Percentiles rank a stretch among this genome's conserved stretches.
These are phyloP conservation scores for Dilophus febrilis DNA, from an alignment of 2,888 invertebrate species.

Conservation along the genomic window DNA sequence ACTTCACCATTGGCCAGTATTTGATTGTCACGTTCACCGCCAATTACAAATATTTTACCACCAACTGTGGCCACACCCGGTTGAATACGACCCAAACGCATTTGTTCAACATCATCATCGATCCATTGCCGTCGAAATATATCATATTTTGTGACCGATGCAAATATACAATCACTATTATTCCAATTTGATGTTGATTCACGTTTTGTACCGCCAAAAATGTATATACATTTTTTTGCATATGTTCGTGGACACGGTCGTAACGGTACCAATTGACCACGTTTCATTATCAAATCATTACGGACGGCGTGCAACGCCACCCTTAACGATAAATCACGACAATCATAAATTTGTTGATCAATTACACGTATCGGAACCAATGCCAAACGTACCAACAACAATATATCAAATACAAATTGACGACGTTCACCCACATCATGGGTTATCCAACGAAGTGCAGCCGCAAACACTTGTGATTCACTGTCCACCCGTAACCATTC, in stretches of 20 bases:
- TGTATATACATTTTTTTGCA: constrained; percentile 72
- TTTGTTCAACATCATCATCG: constrained; percentile 56
- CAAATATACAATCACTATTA: constrained; percentile 65
- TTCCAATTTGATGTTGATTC: constrained; percentile 58
- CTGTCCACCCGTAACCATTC: constrained; percentile 77
- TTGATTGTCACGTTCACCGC: constrained; percentile 79
- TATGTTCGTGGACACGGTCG: constrained; percentile 63
- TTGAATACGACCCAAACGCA: constrained; percentile 70
- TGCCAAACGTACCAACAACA: constrained; percentile 65
- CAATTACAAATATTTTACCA: constrained; percentile 77
- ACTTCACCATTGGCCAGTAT: constrained; percentile 78
- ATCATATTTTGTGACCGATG: constrained; percentile 70
- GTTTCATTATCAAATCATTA: constrained; percentile 56
- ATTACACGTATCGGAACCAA: constrained; percentile 64
- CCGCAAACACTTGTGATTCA: constrained; percentile 76
- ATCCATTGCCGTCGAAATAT: constrained; percentile 48
- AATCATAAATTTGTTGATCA: constrained; percentile 58
- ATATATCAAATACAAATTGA: constrained; percentile 70
- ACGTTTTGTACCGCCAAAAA: constrained; percentile 77
- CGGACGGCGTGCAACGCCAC: constrained; percentile 64
- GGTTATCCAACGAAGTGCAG: constrained; percentile 75
- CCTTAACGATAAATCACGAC: constrained; percentile 63
- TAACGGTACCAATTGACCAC: constrained; percentile 59
- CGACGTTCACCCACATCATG: constrained; percentile 61
- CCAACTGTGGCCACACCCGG: constrained; percentile 73